These are phyloP conservation scores for Minunthozetes semirufus DNA, from an alignment of 2,888 invertebrate species.

Conservation along the genomic window DNA sequence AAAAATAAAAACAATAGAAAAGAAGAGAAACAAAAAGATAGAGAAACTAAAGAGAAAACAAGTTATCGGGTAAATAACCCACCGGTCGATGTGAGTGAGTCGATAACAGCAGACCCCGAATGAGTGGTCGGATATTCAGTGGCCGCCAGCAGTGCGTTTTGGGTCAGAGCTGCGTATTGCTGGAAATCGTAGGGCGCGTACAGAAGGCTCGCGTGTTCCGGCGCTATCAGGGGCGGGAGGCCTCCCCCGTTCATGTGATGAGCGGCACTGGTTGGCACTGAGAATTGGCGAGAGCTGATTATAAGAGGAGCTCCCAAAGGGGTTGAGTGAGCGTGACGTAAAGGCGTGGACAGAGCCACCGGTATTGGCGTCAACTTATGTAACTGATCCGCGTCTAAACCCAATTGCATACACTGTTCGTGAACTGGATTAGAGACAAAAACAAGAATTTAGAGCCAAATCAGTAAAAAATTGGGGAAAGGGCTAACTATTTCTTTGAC, in stretches of 20 bases:
- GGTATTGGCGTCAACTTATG: conserved; percentile 40
- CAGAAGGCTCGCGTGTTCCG: conserved; percentile 70
- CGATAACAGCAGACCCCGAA: conserved; percentile 55
- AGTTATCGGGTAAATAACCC: conserved; percentile 76
- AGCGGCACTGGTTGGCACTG: conserved; percentile 67
- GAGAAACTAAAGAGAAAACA: conserved; percentile 31
- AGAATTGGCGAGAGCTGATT: conserved; percentile 73
- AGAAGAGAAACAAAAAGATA: conserved; percentile 16
- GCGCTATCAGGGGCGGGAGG: conserved; percentile 57
- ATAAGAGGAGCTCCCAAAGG: conserved; percentile 88
- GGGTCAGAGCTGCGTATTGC: conserved; percentile 79
- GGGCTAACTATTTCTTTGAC: conserved; percentile 48
- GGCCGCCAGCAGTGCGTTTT: conserved; percentile 53
- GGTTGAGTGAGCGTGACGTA: conserved; percentile 51
- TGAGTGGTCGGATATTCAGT: conserved; percentile 57
- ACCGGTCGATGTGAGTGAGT: conserved; percentile 57
- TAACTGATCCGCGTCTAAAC: conserved; percentile 40
- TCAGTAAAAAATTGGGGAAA: neutral
- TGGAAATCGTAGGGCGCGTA: conserved; percentile 74
- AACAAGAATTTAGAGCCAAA: neutral
- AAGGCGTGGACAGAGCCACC: conserved; percentile 39
- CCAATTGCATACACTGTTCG: conserved; percentile 28
- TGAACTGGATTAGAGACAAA: neutral
- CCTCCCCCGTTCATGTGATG: conserved; percentile 54
- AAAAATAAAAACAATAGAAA: neutral